A percentile compares a stretch with the other conserved stretches of the same genome.
Conservation (phyloP, 2,797 vertebrate species). For the Argyrosomus regius region DNA sequence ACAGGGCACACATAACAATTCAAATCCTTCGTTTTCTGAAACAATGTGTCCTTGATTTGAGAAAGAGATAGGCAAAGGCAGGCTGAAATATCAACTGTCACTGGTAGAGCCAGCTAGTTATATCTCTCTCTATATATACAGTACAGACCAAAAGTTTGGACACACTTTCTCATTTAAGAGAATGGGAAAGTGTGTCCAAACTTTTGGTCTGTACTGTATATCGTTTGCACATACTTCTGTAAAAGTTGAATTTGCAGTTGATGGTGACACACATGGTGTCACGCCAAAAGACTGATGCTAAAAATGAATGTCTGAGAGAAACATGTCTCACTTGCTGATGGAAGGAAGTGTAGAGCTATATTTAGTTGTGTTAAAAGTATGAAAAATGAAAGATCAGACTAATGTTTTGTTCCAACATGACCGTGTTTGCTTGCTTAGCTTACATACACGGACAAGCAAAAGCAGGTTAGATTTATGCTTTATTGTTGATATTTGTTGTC, state of each 20-base stretch:
- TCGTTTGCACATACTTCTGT: no score
- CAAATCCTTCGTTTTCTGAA: neutral
- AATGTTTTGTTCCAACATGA: neutral
- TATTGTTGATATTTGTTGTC: neutral
- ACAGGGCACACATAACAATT: neutral
- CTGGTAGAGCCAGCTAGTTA: neutral
- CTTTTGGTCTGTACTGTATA: no score
- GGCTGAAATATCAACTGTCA: neutral
- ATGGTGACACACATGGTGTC: neutral
- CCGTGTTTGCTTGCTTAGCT: neutral
- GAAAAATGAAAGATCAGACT: neutral
- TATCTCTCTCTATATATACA: no score
- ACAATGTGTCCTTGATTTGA: conserved; percentile 1
- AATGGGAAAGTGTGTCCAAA: no score
- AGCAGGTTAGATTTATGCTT: neutral
- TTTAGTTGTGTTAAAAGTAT: neutral
- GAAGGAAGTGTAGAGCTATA: neutral
- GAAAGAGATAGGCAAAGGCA: neutral
- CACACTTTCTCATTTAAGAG: no score
- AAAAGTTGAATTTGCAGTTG: neutral
- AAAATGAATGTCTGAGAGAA: neutral
- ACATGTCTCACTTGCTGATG: neutral
- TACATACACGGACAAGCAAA: neutral
- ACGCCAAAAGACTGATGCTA: neutral
- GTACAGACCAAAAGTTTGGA: no score